A percentile compares a stretch with the other conserved stretches of the same genome.
phyloP scores from a whole-genome alignment of 2,113 vertebrate genomes.

The Protomyctophum bolini region DNA sequence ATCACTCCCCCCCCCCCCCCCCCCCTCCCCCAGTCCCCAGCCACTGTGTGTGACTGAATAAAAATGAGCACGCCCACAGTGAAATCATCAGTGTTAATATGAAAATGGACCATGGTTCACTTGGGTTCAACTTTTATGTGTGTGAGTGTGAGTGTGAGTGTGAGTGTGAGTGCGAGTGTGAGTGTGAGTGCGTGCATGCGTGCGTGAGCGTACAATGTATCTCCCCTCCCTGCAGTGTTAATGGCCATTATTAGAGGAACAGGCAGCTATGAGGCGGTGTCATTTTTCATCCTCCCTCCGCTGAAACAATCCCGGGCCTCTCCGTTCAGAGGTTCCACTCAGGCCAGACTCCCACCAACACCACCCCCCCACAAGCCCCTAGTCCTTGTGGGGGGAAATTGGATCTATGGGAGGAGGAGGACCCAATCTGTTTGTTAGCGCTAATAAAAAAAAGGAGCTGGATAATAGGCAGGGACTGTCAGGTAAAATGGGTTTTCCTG shows the following conservation, averaged over 20 bases:
- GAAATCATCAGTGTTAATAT: no score
- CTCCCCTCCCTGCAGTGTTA: constrained; percentile 18
- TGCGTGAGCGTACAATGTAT: not conserved
- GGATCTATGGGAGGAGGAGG: constrained; percentile 18
- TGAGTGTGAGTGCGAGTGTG: constrained; percentile 5
- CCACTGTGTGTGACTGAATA: no score
- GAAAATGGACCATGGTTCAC: no score
- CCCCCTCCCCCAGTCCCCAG: no score
- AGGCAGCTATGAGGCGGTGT: constrained; percentile 15
- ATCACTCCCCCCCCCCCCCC: not conserved
- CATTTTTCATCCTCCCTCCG: constrained; percentile 35
- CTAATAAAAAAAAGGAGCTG: constrained; percentile 32
- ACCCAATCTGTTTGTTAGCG: constrained; percentile 9
- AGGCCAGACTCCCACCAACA: not conserved
- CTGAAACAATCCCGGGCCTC: constrained; percentile 16
- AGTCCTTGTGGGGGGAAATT: constrained; percentile 39
- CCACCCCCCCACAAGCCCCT: constrained; percentile 9
- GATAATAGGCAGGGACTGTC: constrained; percentile 35
- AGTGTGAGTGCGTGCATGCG: not conserved
- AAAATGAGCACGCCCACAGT: no score
- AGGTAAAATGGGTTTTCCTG: constrained; percentile 37
- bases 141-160: not conserved
- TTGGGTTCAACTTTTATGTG: not conserved
- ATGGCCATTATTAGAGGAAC: constrained; percentile 45
- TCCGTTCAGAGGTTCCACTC: constrained; percentile 22